Conservation (phyloP, 2,797 vertebrate genomes). For the Argyrosomus regius region DNA sequence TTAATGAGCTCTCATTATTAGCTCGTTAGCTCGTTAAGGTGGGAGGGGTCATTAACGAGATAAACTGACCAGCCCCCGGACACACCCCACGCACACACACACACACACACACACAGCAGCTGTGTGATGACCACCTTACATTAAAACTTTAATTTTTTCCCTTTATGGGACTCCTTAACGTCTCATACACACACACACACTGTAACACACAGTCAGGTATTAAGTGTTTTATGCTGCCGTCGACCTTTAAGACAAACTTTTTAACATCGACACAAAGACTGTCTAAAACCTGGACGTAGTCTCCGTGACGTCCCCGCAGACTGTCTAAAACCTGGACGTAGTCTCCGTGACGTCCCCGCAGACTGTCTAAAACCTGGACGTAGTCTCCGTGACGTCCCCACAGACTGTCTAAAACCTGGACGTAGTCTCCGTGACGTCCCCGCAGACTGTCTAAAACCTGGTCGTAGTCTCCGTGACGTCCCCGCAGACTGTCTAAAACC, state of each 20-base stretch:
- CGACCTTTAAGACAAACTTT: constrained; percentile 65
- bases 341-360: no score
- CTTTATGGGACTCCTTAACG: constrained; percentile 72
- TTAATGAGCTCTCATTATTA: constrained; percentile 72
- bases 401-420: no score
- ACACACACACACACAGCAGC: constrained; percentile 32
- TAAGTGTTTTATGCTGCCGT: constrained; percentile 44
- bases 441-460: no score
- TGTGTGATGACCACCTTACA: constrained; percentile 56
- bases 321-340: no score
- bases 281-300: no score
- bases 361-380: no score
- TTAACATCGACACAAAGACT: background rate
- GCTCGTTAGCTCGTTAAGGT: constrained; percentile 68
- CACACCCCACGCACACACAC: constrained; percentile 35
- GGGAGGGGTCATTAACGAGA: constrained; percentile 73
- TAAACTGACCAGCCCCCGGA: constrained; percentile 75
- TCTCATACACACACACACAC: constrained; percentile 42
- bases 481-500: no score
- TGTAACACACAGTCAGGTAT: constrained; percentile 13
- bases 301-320: no score
- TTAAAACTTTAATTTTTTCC: constrained; percentile 66
- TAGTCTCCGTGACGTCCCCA: no score
- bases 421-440: no score
- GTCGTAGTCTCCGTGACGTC: no score